These are phyloP conservation scores for Lagenorhynchus albirostris DNA, from an alignment of 2,113 vertebrate genomes.

Conservation along the genomic window DNA sequence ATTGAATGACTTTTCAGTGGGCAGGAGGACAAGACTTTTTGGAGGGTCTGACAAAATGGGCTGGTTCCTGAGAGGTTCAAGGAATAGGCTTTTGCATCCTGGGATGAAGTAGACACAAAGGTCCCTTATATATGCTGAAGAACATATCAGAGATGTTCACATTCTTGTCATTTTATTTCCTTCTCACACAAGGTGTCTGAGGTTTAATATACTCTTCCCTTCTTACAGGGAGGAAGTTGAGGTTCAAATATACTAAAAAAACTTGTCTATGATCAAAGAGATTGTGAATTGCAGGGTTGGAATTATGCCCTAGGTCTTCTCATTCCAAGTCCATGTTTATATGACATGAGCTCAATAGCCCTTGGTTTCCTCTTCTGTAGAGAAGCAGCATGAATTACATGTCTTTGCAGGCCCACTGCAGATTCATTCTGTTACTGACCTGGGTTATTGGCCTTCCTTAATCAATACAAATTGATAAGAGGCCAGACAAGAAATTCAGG, in stretches of 20 bases:
- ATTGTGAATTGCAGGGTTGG: neutral
- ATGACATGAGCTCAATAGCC: neutral
- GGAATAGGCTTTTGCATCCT: neutral
- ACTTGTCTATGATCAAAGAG: neutral
- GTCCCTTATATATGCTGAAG: neutral
- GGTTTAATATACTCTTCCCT: neutral
- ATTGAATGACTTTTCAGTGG: neutral
- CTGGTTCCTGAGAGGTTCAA: neutral
- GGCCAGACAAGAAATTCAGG: neutral
- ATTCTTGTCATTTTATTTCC: neutral
- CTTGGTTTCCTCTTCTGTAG: neutral
- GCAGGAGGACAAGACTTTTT: neutral
- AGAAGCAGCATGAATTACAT: too few relatives aligned
- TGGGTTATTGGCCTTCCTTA: neutral
- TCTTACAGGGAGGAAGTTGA: neutral
- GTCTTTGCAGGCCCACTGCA: neutral
- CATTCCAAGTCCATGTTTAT: neutral
- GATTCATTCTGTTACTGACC: neutral
- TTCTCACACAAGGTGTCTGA: neutral
- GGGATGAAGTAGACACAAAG: neutral
- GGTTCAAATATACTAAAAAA: neutral
- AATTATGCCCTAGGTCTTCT: neutral
- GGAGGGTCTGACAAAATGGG: neutral
- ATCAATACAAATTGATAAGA: neutral
- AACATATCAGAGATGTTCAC: neutral